A percentile compares a stretch with the other conserved stretches of the same genome.
phyloP scores from a whole-genome alignment of 2,113 vertebrate species.

The Odontesthes bonariensis region DNA sequence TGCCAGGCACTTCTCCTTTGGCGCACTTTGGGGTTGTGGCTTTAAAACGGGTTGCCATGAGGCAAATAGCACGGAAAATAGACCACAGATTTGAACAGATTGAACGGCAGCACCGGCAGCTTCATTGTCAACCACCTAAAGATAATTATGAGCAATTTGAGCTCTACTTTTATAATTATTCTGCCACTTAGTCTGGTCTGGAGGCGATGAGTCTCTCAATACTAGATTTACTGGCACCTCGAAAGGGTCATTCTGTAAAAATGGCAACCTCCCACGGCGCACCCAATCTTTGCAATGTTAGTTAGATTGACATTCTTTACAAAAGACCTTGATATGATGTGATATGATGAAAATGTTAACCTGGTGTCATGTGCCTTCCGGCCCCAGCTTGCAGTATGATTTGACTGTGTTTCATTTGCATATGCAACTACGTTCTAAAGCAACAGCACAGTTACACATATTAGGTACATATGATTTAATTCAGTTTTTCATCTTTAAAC shows the following conservation, averaged over 20 bases:
- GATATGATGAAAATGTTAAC: background rate
- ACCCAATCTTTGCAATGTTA: constrained; percentile 40
- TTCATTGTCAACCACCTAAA: fast-evolving
- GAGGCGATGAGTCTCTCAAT: background rate
- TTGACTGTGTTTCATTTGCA: background rate
- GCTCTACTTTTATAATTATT: background rate
- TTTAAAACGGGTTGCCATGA: constrained; percentile 76
- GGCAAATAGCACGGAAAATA: constrained; percentile 43
- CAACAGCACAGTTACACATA: background rate
- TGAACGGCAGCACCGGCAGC: background rate
- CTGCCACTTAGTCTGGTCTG: background rate
- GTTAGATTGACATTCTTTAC: constrained; percentile 41
- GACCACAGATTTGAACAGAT: background rate
- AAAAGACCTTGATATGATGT: constrained; percentile 43
- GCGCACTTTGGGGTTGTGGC: constrained; percentile 71
- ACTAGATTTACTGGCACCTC: background rate
- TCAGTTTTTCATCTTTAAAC: background rate
- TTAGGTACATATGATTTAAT: background rate
- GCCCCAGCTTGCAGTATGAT: background rate
- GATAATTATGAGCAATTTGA: fast-evolving
- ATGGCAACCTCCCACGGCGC: constrained; percentile 63
- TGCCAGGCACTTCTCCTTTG: constrained; percentile 66
- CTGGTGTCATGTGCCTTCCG: background rate
- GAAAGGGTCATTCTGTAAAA: constrained; percentile 48
- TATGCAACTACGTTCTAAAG: no score